Evolutionary conservation across 1,140 invertebrate genomes (phyloP), one percentile per base, ranked within the genome.

Genomic region (Glossosoma conforme): DNA sequence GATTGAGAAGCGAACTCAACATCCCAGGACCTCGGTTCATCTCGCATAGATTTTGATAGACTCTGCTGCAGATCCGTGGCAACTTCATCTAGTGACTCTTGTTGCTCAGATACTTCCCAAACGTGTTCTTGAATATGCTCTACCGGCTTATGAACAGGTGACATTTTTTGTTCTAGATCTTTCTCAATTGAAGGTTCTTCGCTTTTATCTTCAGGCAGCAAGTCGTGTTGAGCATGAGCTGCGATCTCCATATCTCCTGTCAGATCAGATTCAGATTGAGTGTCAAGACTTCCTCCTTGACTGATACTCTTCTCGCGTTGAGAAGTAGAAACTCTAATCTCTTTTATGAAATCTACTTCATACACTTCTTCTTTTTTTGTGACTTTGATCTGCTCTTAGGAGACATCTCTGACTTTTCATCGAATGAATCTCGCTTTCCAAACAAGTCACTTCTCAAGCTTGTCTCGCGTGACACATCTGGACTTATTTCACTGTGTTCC

Each of bases 61-160:
- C n/a, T n/a, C 51, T 60, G 63, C 13, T 60, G 61, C 28, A 65
- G 54, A 18, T 66, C 63, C 25, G 65, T 61, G 19, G 62, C 62
- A 17, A 65, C 60, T 46, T 65, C 66, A 56, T 58, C 56, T 14
- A 66, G 65, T n/a, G 63, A 63, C 42, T 68, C 67, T 48, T 71
- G 66, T 65, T 80, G 74, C 11, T 82, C 62, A 18, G 81, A 75
- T 20, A 81, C 76, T 71, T 83, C 81, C 77, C 82, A 82, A 38
- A 83, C 67, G 48, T 78, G 78, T 55, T 81, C 77, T 59, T 78
- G 70, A 50, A 80, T 68, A 55, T 77, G 70, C 63, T 80, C 72
- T 63, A 78, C 71, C 17, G 77, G 72, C 61, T 77, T 66, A 60
- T 78, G 71, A 24, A 80, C 67, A 0, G 76, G 72, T 21, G 75